These are phyloP conservation scores for Drosophila obscura DNA, from an alignment of 1,140 invertebrate genomes.

Conservation along the genomic window DNA sequence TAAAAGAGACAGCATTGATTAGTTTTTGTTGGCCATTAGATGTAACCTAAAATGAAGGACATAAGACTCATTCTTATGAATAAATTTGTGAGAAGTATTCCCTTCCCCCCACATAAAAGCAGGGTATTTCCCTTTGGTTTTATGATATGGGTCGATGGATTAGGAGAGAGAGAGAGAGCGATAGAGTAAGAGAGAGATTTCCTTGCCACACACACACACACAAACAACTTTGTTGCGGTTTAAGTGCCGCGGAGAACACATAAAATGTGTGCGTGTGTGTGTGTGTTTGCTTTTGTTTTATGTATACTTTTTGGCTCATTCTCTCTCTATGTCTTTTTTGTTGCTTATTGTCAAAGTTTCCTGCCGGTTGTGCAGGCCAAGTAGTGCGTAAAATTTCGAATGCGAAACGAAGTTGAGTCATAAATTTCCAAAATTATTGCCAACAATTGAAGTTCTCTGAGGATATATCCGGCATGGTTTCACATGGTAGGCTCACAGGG, in stretches of 20 bases:
- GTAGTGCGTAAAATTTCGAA: slow-evolving; percentile 80
- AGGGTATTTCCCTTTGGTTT: slow-evolving; percentile 27
- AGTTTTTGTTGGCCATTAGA: slow-evolving; percentile 47
- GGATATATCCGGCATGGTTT: slow-evolving; percentile 44
- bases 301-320: slow-evolving; percentile 38
- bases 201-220: slow-evolving; percentile 22
- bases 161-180: slow-evolving; percentile 4
- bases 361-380: slow-evolving; percentile 61
- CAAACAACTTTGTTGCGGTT: slow-evolving; percentile 69
- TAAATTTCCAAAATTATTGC: slow-evolving; percentile 78
- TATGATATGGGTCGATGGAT: slow-evolving; percentile 22
- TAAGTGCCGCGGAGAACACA: slow-evolving; percentile 58
- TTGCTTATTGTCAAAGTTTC: slow-evolving; percentile 59
- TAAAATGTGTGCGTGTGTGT: slow-evolving; percentile 71
- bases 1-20: slow-evolving; percentile 53
- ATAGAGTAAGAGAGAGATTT: not conserved
- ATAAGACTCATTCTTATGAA: slow-evolving; percentile 47
- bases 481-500: slow-evolving; percentile 51
- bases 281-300: slow-evolving; percentile 70
- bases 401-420: slow-evolving; percentile 75
- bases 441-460: slow-evolving; percentile 66
- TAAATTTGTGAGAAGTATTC: slow-evolving; percentile 69
- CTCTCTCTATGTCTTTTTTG: slow-evolving; percentile 26
- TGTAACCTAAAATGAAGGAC: slow-evolving; percentile 16
- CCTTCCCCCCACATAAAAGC: slow-evolving; percentile 36